These are phyloP conservation scores for Microplitis manilae DNA, from an alignment of 2,888 invertebrate species.

Conservation along the genomic window DNA sequence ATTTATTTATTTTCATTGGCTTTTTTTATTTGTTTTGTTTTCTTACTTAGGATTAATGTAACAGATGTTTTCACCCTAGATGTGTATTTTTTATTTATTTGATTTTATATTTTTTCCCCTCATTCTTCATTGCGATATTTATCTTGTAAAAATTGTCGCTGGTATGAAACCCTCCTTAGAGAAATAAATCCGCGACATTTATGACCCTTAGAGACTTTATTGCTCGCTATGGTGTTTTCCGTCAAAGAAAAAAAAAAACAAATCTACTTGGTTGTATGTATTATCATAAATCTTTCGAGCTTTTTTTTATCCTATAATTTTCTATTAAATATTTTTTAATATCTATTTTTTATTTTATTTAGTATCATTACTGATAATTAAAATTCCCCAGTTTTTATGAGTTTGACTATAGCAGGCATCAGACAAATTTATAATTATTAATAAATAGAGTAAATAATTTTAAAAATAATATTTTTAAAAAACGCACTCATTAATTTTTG, in stretches of 20 bases:
- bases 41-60: neutral
- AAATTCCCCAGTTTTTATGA: neutral
- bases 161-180: slow-evolving; percentile 15
- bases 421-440: too few species aligned
- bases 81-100: neutral
- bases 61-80: neutral
- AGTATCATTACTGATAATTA: neutral
- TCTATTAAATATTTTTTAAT: neutral
- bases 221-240: slow-evolving; percentile 18
- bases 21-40: neutral
- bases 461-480: too few species aligned
- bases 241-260: slow-evolving; percentile 15
- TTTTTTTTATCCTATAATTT: slow-evolving; percentile 10
- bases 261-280: slow-evolving; percentile 3
- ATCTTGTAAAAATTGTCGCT: slow-evolving; percentile 4
- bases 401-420: too few species aligned
- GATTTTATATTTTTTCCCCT: neutral
- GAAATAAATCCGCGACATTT: slow-evolving; percentile 36
- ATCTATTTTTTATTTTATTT: neutral
- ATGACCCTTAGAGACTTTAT: slow-evolving; percentile 28
- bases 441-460: too few species aligned
- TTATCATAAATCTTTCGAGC: slow-evolving; percentile 23
- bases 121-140: neutral
- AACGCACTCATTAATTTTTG: too few species aligned
- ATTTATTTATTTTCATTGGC: slow-evolving; percentile 1